These are phyloP conservation scores for Phortica okadai DNA, from an alignment of 2,888 invertebrate species.

Conservation along the genomic window DNA sequence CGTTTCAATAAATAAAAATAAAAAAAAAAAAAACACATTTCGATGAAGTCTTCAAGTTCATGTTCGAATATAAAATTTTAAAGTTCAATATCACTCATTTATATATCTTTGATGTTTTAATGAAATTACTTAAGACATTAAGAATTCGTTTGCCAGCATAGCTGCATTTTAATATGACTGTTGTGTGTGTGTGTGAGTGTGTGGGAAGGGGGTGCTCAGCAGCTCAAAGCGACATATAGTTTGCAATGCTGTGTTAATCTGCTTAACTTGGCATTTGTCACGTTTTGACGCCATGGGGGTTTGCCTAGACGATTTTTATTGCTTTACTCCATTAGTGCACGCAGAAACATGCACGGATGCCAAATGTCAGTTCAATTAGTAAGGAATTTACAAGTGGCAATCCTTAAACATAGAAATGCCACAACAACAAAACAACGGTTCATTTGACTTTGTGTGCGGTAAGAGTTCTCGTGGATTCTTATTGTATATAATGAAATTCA, in stretches of 20 bases:
- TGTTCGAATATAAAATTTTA: slow-evolving; percentile 8
- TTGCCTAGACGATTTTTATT: slow-evolving; percentile 29
- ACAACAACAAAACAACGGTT: not conserved
- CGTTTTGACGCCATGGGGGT: slow-evolving; percentile 42
- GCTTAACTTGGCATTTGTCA: slow-evolving; percentile 55
- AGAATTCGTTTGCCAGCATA: not conserved
- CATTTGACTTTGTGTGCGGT: slow-evolving; percentile 32
- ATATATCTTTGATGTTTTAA: not conserved
- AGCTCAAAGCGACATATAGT: not conserved
- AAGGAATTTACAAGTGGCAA: slow-evolving; percentile 27
- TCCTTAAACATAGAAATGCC: not conserved
- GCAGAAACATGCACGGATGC: slow-evolving; percentile 13
- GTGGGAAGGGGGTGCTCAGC: not conserved
- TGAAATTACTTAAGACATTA: not conserved
- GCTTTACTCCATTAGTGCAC: slow-evolving; percentile 31
- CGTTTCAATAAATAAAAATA: not conserved
- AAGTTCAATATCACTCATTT: slow-evolving; percentile 26
- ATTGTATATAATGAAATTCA: too few species aligned
- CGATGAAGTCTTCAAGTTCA: slow-evolving; percentile 53
- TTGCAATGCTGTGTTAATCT: slow-evolving; percentile 49
- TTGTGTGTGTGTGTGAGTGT: not conserved
- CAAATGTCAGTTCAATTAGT: slow-evolving; percentile 40
- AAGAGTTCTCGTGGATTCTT: too few species aligned
- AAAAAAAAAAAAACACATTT: not conserved
- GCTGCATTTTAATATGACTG: slow-evolving; percentile 4